Conservation (phyloP, 2,113 vertebrate species). For the Turdus rufiventris region DNA sequence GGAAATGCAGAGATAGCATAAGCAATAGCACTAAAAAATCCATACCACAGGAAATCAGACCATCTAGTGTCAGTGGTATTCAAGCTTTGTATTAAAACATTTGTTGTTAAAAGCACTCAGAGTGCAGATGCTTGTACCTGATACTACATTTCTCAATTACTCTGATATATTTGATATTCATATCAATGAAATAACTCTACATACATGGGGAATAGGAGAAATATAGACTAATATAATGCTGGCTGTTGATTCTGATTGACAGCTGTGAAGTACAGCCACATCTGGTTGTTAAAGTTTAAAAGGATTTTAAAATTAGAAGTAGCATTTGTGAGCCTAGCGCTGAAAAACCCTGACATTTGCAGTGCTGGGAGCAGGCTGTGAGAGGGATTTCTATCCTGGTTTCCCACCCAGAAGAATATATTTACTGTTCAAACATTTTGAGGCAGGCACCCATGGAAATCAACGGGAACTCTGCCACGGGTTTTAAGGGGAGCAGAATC, state of each 20-base stretch:
- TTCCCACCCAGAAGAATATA: constrained; percentile 61
- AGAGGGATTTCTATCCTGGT: constrained; percentile 49
- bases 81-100: not conserved
- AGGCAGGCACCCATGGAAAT: constrained; percentile 57
- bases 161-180: not conserved
- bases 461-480: constrained; percentile 30
- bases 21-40: not conserved
- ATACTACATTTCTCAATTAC: not conserved
- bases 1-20: not conserved
- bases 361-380: constrained; percentile 22
- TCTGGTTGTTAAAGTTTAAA: constrained; percentile 25
- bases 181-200: not conserved
- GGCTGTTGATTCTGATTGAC: constrained; percentile 16
- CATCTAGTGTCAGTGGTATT: not conserved
- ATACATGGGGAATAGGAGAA: not conserved
- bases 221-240: not conserved
- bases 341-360: constrained; percentile 42
- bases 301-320: constrained; percentile 53
- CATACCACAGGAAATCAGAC: not conserved
- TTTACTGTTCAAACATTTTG: constrained; percentile 60
- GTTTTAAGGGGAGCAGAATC: constrained; percentile 49
- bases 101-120: not conserved
- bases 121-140: not conserved
- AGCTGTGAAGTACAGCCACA: constrained; percentile 7
- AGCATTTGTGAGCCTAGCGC: not conserved